A percentile compares a stretch with the other conserved stretches of the same genome.
Evolutionary conservation across 2,797 vertebrate species (phyloP).

Genomic region (Nothura maculosa): DNA sequence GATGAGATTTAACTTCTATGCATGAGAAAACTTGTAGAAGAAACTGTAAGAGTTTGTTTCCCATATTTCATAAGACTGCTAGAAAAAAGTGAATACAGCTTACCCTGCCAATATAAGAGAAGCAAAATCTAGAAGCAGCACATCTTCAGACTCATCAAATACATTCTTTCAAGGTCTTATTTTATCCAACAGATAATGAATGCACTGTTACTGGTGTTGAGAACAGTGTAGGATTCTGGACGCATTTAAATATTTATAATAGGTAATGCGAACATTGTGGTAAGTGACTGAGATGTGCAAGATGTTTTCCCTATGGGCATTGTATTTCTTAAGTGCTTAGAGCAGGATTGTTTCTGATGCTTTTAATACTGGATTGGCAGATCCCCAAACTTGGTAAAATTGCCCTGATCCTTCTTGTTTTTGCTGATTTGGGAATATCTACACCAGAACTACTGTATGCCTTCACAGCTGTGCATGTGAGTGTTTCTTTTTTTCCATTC

Average conservation of each 20-base stretch:
- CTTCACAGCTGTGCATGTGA: accelerated
- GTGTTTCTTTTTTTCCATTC: neutral
- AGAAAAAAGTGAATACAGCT: neutral
- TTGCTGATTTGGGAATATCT: neutral
- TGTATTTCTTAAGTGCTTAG: neutral
- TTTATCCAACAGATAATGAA: neutral
- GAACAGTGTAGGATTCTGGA: neutral
- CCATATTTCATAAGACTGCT: accelerated
- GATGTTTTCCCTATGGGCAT: neutral
- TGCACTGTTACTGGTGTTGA: neutral
- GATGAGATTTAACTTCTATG: neutral
- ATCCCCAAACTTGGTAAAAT: neutral
- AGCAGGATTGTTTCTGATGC: neutral
- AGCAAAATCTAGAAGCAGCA: neutral
- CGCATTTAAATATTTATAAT: neutral
- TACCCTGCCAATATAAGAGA: neutral
- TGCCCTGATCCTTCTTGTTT: neutral
- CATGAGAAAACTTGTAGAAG: accelerated
- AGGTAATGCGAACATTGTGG: neutral
- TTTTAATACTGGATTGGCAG: neutral
- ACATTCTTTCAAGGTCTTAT: neutral
- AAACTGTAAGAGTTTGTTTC: neutral
- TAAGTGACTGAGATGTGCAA: neutral
- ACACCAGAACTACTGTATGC: neutral
- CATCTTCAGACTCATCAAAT: neutral